phyloP scores from a whole-genome alignment of 2,888 invertebrate species.

The Erpobdella octoculata region DNA sequence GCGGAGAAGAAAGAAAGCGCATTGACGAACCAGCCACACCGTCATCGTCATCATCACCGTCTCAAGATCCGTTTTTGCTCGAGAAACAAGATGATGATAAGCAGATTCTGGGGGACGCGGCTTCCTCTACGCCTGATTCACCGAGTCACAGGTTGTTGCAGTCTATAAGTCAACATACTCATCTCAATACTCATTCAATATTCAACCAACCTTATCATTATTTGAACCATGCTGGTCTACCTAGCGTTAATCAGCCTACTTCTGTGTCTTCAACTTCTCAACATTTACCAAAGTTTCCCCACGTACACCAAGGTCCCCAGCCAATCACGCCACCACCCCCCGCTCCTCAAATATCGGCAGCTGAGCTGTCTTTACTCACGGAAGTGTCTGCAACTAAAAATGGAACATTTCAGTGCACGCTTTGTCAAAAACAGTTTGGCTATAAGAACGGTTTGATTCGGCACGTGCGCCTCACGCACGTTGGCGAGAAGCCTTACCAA shows the following conservation, averaged over 20 bases:
- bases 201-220: background rate
- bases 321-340: conserved; percentile 33
- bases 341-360: conserved; percentile 34
- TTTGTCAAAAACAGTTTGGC: conserved; percentile 43
- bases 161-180: no score
- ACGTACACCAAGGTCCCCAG: conserved; percentile 27
- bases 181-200: background rate
- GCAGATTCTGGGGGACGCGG: background rate
- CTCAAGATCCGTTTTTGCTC: no score
- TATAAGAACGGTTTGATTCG: conserved; percentile 44
- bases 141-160: background rate
- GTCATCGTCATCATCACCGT: background rate
- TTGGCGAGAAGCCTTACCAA: conserved; percentile 39
- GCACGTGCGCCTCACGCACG: conserved; percentile 39
- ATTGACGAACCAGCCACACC: conserved; percentile 1
- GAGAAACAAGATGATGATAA: background rate
- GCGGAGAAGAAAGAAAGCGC: background rate
- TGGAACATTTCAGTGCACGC: conserved; percentile 39
- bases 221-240: background rate
- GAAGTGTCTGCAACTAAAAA: conserved; percentile 35
- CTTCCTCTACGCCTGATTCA: background rate
- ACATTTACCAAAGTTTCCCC: background rate
- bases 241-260: background rate
- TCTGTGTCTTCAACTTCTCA: conserved; percentile 2
- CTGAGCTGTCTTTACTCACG: conserved; percentile 33